These are phyloP conservation scores for Druon quercuslanigerum DNA, from an alignment of 1,140 invertebrate species.

Conservation along the genomic window DNA sequence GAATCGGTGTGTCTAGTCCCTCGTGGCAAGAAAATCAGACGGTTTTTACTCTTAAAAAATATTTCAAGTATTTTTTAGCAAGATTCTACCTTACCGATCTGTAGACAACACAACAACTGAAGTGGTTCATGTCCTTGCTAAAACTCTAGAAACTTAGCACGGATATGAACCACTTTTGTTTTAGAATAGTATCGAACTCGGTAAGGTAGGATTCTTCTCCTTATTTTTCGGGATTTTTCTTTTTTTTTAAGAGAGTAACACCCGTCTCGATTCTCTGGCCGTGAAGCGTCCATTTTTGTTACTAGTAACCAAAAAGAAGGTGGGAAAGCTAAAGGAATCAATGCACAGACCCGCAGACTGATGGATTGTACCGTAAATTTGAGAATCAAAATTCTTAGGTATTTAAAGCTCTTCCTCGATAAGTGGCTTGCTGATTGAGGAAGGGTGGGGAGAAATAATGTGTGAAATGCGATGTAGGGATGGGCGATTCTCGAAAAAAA, in stretches of 20 bases:
- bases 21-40: constrained; percentile 48
- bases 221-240: constrained; percentile 16
- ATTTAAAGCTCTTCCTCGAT: constrained; percentile 36
- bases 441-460: constrained; percentile 33
- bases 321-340: constrained; percentile 44
- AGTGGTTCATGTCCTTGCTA: too few relatives aligned
- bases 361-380: constrained; percentile 59
- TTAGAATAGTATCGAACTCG: too few relatives aligned
- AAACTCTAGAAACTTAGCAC: too few relatives aligned
- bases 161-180: too few relatives aligned
- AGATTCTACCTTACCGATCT: background rate
- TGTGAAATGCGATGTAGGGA: constrained; percentile 10
- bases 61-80: background rate
- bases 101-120: background rate
- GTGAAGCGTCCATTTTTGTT: constrained; percentile 48
- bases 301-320: constrained; percentile 43
- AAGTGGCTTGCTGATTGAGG: constrained; percentile 46
- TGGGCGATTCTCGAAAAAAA: too few relatives aligned
- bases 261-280: constrained; percentile 30
- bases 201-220: background rate
- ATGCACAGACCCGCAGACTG: constrained; percentile 65
- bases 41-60: background rate
- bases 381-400: constrained; percentile 62
- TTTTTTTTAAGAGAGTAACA: constrained; percentile 31
- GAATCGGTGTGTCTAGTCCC: constrained; percentile 71